Conservation (phyloP, 1,140 invertebrate species). For the Teleogryllus occipitalis region DNA sequence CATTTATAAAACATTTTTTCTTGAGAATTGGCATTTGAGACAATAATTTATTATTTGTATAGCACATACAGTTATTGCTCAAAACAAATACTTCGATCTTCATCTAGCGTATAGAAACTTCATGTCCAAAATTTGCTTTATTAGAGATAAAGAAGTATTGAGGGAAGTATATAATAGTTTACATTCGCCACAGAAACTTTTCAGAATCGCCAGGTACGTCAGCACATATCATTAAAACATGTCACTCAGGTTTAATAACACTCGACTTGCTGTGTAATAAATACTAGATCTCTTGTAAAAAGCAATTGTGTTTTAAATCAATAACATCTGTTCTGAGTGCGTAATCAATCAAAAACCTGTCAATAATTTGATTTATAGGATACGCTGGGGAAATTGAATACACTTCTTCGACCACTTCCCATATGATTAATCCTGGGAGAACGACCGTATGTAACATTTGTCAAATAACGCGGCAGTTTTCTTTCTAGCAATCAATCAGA, state of each 20-base stretch:
- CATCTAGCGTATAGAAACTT: no score
- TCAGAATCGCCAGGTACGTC: no score
- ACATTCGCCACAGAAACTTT: no score
- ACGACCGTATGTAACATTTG: neutral
- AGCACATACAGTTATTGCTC: no score
- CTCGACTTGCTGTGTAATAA: neutral
- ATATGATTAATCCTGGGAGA: neutral
- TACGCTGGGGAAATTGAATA: neutral
- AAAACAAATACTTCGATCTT: no score
- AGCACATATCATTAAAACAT: neutral
- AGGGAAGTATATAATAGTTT: no score
- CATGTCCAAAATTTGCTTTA: no score
- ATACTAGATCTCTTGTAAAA: neutral
- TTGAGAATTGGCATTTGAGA: no score
- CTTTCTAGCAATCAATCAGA: no score
- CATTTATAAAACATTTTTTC: no score
- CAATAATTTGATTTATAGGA: constrained; percentile 1
- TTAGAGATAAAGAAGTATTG: no score
- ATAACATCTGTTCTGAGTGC: neutral
- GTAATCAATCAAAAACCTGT: neutral
- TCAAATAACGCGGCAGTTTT: neutral
- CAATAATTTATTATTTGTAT: no score
- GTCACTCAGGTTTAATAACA: neutral
- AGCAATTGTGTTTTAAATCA: constrained; percentile 5
- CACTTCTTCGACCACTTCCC: neutral